phyloP scores from a whole-genome alignment of 2,113 vertebrate genomes.

The Petromus typicus region DNA sequence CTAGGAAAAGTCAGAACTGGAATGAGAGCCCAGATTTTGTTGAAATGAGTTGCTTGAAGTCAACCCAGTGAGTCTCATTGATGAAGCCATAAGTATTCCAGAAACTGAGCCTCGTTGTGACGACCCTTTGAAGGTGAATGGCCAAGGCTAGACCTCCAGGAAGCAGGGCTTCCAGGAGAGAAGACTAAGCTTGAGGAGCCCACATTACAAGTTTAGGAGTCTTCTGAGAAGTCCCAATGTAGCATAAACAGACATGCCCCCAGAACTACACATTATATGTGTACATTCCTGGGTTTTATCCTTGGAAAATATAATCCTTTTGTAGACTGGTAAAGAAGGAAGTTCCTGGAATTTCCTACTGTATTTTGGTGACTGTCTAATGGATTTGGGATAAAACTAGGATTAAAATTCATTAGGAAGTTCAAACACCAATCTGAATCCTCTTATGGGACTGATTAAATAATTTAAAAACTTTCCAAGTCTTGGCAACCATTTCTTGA shows the following conservation, averaged over 20 bases:
- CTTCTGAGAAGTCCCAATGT: neutral
- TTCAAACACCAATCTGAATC: slow-evolving; percentile 68
- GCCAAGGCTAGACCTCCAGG: neutral
- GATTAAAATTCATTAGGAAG: slow-evolving; percentile 72
- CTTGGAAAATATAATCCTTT: slow-evolving; percentile 18
- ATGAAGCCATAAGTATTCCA: neutral
- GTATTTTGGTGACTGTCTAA: slow-evolving; percentile 58
- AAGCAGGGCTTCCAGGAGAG: neutral
- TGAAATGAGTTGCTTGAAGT: neutral
- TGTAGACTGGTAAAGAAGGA: slow-evolving; percentile 14
- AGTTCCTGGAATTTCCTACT: slow-evolving; percentile 14
- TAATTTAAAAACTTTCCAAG: slow-evolving; percentile 72
- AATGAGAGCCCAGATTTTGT: slow-evolving; percentile 37
- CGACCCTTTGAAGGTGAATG: neutral
- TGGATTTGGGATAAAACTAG: slow-evolving; percentile 66
- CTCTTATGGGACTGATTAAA: slow-evolving; percentile 71
- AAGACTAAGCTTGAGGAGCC: neutral
- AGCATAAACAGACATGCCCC: neutral
- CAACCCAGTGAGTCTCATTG: neutral
- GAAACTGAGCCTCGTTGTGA: neutral
- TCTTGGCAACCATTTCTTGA: slow-evolving; percentile 69
- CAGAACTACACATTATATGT: neutral
- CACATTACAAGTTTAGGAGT: neutral
- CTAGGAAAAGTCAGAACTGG: neutral
- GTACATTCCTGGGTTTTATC: slow-evolving; percentile 30